Evolutionary conservation across 1,140 invertebrate species (phyloP).

Genomic region (Drosophila melanogaster): Release_6_plus_ISO1_MT NT_033779.5:16450001-16450500

Average conservation of each 20-base stretch:
- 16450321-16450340: conserved; percentile 92
- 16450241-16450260: conserved; percentile 91
- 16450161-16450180: conserved; percentile 88
- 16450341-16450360: conserved; percentile 89
- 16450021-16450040: conserved; percentile 93
- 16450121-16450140: conserved; percentile 90
- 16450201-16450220: conserved; percentile 88
- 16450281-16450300: conserved; percentile 93
- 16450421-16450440: conserved; percentile 90
- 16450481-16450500: conserved; percentile 14
- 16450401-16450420: conserved; percentile 90
- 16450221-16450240: conserved; percentile 90
- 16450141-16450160: conserved; percentile 94
- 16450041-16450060: conserved; percentile 91
- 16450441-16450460: conserved; percentile 86
- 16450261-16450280: conserved; percentile 88
- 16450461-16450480: background rate
- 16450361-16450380: conserved; percentile 92
- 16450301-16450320: conserved; percentile 94
- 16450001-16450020: conserved; percentile 92
- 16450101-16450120: conserved; percentile 87
- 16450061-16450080: conserved; percentile 90
- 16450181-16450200: conserved; percentile 86
- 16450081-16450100: conserved; percentile 88
- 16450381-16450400: conserved; percentile 93